These are phyloP conservation scores for Maniola hyperantus DNA, from an alignment of 2,888 invertebrate species.

Conservation along the genomic window DNA sequence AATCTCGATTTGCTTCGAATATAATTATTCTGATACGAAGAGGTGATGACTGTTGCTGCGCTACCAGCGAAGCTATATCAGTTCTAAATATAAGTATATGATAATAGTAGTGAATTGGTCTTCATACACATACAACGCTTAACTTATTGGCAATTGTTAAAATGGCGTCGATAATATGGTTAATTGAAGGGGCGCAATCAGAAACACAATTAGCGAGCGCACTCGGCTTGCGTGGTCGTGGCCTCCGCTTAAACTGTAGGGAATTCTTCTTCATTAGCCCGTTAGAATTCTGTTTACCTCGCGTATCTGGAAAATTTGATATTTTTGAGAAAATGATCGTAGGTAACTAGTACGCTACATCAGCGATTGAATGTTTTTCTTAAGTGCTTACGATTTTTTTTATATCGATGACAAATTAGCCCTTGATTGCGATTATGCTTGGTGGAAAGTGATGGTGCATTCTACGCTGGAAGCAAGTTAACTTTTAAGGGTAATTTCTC, in stretches of 20 bases:
- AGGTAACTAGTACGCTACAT: background rate
- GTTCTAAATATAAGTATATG: too few species aligned
- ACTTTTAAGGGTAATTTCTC: too few species aligned
- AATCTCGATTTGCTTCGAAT: too few species aligned
- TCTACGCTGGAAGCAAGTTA: too few species aligned
- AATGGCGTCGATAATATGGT: slow-evolving; percentile 53
- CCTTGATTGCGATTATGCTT: too few species aligned
- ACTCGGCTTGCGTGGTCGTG: slow-evolving; percentile 52
- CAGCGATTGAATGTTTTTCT: too few species aligned
- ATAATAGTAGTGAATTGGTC: background rate
- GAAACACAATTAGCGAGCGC: slow-evolving; percentile 67
- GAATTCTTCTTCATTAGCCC: slow-evolving; percentile 35
- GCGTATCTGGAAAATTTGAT: slow-evolving; percentile 16
- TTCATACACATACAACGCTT: slow-evolving; percentile 46
- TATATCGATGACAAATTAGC: too few species aligned
- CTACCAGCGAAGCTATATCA: too few species aligned
- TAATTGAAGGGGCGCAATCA: slow-evolving; percentile 66
- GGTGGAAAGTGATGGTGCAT: too few species aligned
- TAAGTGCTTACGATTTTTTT: too few species aligned
- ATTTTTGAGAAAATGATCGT: background rate
- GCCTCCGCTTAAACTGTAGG: slow-evolving; percentile 37
- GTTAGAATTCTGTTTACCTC: slow-evolving; percentile 22
- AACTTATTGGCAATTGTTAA: slow-evolving; percentile 69
- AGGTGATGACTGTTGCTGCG: too few species aligned
- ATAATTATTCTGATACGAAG: too few species aligned